Percentiles rank a stretch among this genome's conserved stretches.
phyloP scores from a whole-genome alignment of 1,140 invertebrate genomes.

The Cydia splendana region DNA sequence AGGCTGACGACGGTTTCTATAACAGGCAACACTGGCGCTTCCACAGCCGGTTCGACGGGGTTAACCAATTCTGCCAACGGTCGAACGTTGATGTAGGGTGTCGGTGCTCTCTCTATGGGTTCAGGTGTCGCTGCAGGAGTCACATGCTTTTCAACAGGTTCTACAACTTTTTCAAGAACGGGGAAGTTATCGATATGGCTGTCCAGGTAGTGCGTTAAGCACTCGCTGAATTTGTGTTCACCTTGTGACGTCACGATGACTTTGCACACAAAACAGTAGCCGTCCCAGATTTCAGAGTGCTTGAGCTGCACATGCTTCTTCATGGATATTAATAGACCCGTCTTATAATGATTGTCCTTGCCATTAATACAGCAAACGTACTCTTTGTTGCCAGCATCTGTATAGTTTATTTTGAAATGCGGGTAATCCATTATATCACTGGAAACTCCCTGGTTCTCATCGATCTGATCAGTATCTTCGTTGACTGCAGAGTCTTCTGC shows the following conservation, averaged over 20 bases:
- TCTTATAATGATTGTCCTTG: slow-evolving; percentile 60
- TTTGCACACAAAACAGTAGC: slow-evolving; percentile 71
- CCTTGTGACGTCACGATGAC: slow-evolving; percentile 70
- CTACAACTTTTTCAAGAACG: slow-evolving; percentile 43
- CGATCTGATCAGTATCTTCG: neutral
- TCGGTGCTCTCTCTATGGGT: slow-evolving; percentile 18
- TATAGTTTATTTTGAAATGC: slow-evolving; percentile 65
- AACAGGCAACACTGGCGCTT: slow-evolving; percentile 46
- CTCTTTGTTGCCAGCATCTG: slow-evolving; percentile 57
- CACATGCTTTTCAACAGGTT: neutral
- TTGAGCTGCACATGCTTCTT: slow-evolving; percentile 70
- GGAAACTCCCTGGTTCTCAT: slow-evolving; percentile 19
- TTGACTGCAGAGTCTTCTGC: slow-evolving; percentile 8
- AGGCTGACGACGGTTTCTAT: slow-evolving; percentile 69
- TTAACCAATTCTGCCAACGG: slow-evolving; percentile 59
- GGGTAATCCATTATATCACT: slow-evolving; percentile 60
- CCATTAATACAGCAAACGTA: slow-evolving; percentile 72
- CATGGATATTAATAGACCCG: slow-evolving; percentile 64
- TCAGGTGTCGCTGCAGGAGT: neutral
- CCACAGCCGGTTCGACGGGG: slow-evolving; percentile 27
- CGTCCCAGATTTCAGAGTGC: slow-evolving; percentile 71
- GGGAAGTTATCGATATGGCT: slow-evolving; percentile 69
- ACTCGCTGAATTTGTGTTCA: slow-evolving; percentile 61
- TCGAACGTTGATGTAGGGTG: slow-evolving; percentile 58
- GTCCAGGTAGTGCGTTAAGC: slow-evolving; percentile 66